Conservation (phyloP, 2,113 vertebrate genomes). For the Lepisosteus oculatus region DNA sequence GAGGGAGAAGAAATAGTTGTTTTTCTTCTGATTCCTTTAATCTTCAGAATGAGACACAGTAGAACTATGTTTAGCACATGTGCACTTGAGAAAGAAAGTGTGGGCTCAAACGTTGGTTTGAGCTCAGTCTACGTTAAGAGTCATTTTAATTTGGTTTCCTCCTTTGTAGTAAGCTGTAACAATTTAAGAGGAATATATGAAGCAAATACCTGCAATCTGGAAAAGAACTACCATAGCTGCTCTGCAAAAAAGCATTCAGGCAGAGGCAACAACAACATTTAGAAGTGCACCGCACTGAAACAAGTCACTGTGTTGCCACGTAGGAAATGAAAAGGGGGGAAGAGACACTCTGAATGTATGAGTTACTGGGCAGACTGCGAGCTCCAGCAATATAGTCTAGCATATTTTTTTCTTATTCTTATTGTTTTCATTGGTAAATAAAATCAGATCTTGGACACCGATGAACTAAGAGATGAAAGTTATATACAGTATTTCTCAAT, state of each 20-base stretch:
- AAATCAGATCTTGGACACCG: background rate
- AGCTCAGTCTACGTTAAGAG: background rate
- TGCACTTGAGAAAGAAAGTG: no score
- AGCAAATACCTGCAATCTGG: background rate
- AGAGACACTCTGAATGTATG: background rate
- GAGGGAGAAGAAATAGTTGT: background rate
- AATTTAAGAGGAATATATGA: background rate
- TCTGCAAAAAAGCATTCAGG: background rate
- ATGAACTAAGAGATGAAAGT: constrained; percentile 9
- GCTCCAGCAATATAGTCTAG: background rate
- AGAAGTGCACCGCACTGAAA: constrained; percentile 1
- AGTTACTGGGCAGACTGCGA: background rate
- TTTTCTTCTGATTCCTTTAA: constrained; percentile 1
- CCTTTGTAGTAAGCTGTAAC: background rate
- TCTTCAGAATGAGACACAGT: background rate
- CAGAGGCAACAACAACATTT: background rate
- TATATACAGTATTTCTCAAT: background rate
- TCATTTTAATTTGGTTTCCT: background rate
- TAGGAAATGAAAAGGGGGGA: background rate
- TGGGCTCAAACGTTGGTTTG: background rate
- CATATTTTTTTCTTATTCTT: background rate
- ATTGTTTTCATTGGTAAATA: background rate
- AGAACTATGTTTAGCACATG: background rate
- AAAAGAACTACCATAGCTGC: constrained; percentile 2
- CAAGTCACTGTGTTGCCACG: background rate